Percentiles rank a stretch among this genome's conserved stretches.
Evolutionary conservation across 2,113 vertebrate genomes (phyloP).

Genomic region (Indicator indicator): DNA sequence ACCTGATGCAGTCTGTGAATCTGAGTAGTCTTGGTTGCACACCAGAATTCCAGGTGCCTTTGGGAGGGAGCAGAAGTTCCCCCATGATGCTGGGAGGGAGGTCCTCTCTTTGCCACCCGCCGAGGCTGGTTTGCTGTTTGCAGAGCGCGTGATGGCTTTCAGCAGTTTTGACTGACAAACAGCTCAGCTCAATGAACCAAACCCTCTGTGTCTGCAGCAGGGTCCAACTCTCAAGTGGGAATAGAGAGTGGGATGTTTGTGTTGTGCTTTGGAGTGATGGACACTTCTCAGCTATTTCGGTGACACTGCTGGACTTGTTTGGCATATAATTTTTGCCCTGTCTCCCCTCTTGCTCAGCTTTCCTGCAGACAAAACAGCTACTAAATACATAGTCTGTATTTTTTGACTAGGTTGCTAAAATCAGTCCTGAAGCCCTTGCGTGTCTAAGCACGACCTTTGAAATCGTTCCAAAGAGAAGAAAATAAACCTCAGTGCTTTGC

Average conservation of each 20-base stretch:
- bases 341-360: neutral
- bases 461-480: neutral
- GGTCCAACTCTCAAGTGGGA: neutral
- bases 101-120: neutral
- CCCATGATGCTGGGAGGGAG: neutral
- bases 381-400: neutral
- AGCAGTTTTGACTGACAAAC: neutral
- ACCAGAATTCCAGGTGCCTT: neutral
- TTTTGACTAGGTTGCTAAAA: neutral
- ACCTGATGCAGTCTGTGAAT: no score
- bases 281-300: neutral
- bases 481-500: neutral
- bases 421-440: neutral
- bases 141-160: accelerated
- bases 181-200: neutral
- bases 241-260: neutral
- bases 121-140: accelerated
- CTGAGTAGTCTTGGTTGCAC: neutral
- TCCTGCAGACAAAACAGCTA: neutral
- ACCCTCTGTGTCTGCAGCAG: neutral
- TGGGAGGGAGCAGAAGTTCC: neutral
- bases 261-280: neutral
- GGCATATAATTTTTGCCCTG: neutral
- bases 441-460: neutral
- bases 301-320: neutral